A percentile compares a stretch with the other conserved stretches of the same genome.
Conservation (phyloP, 2,797 vertebrate species). For the Glossophaga mutica region DNA sequence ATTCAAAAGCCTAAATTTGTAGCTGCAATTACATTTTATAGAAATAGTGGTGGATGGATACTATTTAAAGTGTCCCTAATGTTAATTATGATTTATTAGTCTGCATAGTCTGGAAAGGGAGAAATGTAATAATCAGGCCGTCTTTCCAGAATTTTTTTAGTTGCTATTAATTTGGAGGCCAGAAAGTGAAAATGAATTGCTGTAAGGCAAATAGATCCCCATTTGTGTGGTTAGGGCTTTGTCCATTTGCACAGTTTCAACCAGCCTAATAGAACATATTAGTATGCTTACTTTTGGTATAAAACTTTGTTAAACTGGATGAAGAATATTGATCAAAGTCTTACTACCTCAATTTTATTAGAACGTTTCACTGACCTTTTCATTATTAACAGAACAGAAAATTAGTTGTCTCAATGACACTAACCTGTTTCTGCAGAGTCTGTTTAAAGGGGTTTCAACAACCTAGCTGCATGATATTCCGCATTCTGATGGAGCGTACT, state of each 20-base stretch:
- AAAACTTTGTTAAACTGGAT: constrained; percentile 3
- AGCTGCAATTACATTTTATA: constrained; percentile 32
- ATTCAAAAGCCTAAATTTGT: not conserved
- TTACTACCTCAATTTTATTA: not conserved
- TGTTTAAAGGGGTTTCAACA: not conserved
- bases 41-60: constrained; percentile 15
- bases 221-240: constrained; percentile 20
- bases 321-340: not conserved
- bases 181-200: constrained; percentile 34
- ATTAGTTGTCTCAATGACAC: not conserved
- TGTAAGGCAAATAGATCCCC: constrained; percentile 28
- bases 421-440: not conserved
- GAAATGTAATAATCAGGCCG: constrained; percentile 20
- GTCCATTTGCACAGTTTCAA: constrained; percentile 29
- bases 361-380: not conserved
- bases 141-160: constrained; percentile 16
- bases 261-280: not conserved
- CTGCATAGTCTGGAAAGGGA: not conserved
- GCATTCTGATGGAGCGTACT: not conserved
- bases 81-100: constrained; percentile 49
- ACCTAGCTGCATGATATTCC: not conserved
- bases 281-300: constrained; percentile 10
- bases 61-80: constrained; percentile 6
- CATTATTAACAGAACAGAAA: not conserved
- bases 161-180: constrained; percentile 54